Percentiles rank a stretch among this genome's conserved stretches.
Evolutionary conservation across 2,113 vertebrate genomes (phyloP).

Genomic region (Silurus glanis): DNA sequence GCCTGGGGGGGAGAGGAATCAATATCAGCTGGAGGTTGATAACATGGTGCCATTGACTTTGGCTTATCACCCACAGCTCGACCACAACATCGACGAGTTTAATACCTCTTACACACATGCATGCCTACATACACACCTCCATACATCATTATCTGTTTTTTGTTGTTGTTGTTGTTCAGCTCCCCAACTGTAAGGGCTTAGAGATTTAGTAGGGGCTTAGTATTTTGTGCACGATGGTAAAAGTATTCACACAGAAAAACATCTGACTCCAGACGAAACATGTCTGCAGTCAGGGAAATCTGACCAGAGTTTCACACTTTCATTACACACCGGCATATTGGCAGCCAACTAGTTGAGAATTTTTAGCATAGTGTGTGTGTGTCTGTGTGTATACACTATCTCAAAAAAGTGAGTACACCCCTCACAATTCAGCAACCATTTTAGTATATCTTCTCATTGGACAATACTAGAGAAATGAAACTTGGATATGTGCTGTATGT

Average conservation of each 20-base stretch:
- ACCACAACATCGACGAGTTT: conserved; percentile 38
- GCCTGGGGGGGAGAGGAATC: conserved; percentile 46
- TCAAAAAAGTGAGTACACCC: too few relatives aligned
- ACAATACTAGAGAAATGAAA: too few relatives aligned
- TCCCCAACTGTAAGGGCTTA: conserved; percentile 1
- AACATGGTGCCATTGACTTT: conserved; percentile 50
- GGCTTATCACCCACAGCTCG: conserved; percentile 41
- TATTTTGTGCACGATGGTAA: conserved; percentile 13
- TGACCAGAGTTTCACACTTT: conserved; percentile 20
- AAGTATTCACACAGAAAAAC: conserved; percentile 21
- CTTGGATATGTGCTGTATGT: too few relatives aligned
- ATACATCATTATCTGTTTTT: background rate
- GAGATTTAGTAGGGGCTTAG: conserved; percentile 3
- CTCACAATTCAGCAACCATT: too few relatives aligned
- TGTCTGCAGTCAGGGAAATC: conserved; percentile 29
- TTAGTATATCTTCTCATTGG: too few relatives aligned
- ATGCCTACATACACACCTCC: conserved; percentile 17
- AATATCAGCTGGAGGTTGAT: conserved; percentile 51
- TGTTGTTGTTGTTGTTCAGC: background rate
- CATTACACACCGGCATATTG: background rate
- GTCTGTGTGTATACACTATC: too few relatives aligned
- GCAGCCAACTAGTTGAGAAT: background rate
- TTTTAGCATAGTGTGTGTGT: background rate
- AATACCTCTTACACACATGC: conserved; percentile 27
- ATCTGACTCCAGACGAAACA: conserved; percentile 24